Evolutionary conservation across 1,140 invertebrate genomes (phyloP), one percentile per base, ranked within the genome.

Genomic region (Penaeus japonicus): DNA sequence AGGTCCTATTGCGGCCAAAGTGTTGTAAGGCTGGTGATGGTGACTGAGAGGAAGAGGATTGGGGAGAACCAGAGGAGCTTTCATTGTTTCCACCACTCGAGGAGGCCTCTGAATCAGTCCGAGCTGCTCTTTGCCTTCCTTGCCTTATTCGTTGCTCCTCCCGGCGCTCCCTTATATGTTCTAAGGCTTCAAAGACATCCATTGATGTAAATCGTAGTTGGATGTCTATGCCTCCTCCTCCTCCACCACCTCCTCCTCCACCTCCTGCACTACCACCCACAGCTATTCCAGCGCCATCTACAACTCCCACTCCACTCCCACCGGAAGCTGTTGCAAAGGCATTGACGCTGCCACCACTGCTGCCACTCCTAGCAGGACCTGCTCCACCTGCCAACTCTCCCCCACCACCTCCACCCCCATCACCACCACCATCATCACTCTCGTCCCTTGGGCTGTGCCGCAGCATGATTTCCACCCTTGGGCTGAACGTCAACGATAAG

Each of bases 111-210:
- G 39, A 73, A 27, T 85, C 81, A 62, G 57, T 59, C n/a, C 24
- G n/a, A 30, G 75, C 54, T 54, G 65, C 39, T 18, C 55, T 32
- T 17, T 87, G 57, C 53, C 82, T 77, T 22, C 77, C 82, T 55
- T 84, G 78, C 27, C 78, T 30, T 65, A 78, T 65, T 12, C 81
- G 65, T 53, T 82, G 89, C 18, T 77, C 81, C 73, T 77, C 83
- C 30, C 82, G 81, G 27, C 78, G 73, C 32, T 85, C 87, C 12
- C 82, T 53, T 24, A 89, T 82, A 73, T 89, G 81, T 84, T 90
- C 90, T 30, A 90, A 47, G 53, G 83, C 87, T 73, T 90, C 84
- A 73, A 86, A 84, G 18, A 89, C 84, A 62, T 90, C 89, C 81
- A 89, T 85, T 24, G 85, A 82, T 1, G 88, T 86, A 24, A 90